These are phyloP conservation scores for Drosophila niveifrons DNA, from an alignment of 2,888 invertebrate species.

Conservation along the genomic window DNA sequence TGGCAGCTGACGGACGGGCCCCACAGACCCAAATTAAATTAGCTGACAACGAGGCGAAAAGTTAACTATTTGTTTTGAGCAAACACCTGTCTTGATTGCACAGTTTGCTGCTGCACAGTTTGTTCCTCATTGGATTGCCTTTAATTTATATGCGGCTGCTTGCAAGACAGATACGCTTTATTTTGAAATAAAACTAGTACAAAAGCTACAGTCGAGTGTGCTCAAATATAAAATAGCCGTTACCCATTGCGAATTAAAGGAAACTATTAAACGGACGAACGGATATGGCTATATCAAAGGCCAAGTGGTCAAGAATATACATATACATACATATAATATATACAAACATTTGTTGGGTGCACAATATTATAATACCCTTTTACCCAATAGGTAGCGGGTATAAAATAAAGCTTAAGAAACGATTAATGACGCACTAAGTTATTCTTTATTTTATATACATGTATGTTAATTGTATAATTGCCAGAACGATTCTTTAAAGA, in stretches of 20 bases:
- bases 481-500: neutral
- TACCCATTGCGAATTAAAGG: too few relatives aligned
- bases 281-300: too few relatives aligned
- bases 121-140: conserved; percentile 23
- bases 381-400: too few relatives aligned
- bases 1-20: conserved; percentile 43
- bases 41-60: conserved; percentile 20
- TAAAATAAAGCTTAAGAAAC: neutral
- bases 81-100: conserved; percentile 61
- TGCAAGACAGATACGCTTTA: neutral
- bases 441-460: too few relatives aligned
- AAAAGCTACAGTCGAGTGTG: too few relatives aligned
- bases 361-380: too few relatives aligned
- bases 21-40: conserved; percentile 40
- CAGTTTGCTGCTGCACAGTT: conserved; percentile 13
- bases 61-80: conserved; percentile 38
- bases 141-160: neutral
- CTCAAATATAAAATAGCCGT: too few relatives aligned
- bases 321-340: too few relatives aligned
- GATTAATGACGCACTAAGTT: neutral
- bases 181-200: neutral
- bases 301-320: too few relatives aligned
- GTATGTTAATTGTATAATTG: too few relatives aligned
- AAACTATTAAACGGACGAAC: too few relatives aligned
- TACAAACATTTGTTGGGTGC: too few relatives aligned